A percentile compares a stretch with the other conserved stretches of the same genome.
Conservation (phyloP, 2,797 vertebrate genomes). For the Taenioides sp. region DNA sequence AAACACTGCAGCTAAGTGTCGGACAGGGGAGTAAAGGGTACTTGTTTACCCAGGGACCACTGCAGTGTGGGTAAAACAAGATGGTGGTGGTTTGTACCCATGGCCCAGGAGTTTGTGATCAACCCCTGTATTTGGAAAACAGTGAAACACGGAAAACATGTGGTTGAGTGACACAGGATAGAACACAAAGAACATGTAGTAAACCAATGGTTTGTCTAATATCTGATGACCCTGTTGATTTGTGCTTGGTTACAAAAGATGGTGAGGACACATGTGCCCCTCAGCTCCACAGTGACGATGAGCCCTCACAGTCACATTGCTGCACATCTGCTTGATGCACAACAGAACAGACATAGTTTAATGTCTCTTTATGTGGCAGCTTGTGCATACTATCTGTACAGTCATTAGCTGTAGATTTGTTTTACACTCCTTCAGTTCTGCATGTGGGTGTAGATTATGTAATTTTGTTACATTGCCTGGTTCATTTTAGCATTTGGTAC, state of each 20-base stretch:
- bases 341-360: conserved; percentile 53
- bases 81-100: no score
- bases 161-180: no score
- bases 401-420: conserved; percentile 12
- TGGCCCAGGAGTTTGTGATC: no score
- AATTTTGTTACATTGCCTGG: background rate
- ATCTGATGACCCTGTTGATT: background rate
- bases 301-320: conserved; percentile 60
- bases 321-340: conserved; percentile 59
- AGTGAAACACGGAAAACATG: no score
- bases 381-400: conserved; percentile 33
- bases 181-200: no score
- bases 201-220: no score
- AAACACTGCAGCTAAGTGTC: no score
- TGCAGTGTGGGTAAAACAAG: no score
- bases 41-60: no score
- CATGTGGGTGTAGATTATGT: conserved; percentile 24
- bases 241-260: conserved; percentile 34
- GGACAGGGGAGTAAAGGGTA: no score
- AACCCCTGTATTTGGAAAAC: no score
- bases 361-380: conserved; percentile 29
- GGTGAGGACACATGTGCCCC: conserved; percentile 67
- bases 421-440: conserved; percentile 19
- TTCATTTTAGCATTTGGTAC: background rate
- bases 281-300: conserved; percentile 52